Conservation (phyloP, 2,888 invertebrate species). For the Luperina testacea region DNA sequence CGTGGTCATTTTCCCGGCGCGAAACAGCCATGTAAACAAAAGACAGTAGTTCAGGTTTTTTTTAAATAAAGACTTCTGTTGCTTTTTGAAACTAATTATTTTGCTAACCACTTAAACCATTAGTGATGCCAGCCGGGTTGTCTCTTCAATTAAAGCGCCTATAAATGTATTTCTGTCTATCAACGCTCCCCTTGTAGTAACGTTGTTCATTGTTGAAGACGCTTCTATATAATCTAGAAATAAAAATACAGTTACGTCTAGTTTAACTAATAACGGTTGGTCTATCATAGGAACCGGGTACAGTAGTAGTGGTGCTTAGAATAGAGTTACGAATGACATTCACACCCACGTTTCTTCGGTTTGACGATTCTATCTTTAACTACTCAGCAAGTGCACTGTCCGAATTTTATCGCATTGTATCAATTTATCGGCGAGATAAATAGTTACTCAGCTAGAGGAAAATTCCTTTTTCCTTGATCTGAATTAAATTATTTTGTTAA, state of each 20-base stretch:
- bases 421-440: neutral
- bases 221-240: neutral
- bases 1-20: constrained; percentile 80
- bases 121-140: neutral
- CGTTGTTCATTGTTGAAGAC: neutral
- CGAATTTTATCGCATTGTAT: constrained; percentile 13
- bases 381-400: neutral
- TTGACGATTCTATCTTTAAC: constrained; percentile 23
- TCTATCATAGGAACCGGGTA: neutral
- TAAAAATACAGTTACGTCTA: constrained; percentile 7
- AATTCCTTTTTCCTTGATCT: neutral
- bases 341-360: constrained; percentile 13
- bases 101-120: neutral
- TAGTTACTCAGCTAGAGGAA: constrained; percentile 9
- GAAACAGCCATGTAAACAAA: constrained; percentile 56
- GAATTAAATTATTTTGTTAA: neutral
- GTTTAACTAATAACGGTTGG: constrained; percentile 12
- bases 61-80: constrained; percentile 6
- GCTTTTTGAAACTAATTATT: neutral
- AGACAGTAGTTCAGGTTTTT: constrained; percentile 56
- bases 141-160: neutral
- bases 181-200: neutral
- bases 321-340: constrained; percentile 39
- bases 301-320: constrained; percentile 10
- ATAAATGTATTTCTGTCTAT: neutral